Percentiles rank a stretch among this genome's conserved stretches.
Conservation (phyloP, 53 echinoderm and acorn worm species). For the Pentamera pediparva region DNA sequence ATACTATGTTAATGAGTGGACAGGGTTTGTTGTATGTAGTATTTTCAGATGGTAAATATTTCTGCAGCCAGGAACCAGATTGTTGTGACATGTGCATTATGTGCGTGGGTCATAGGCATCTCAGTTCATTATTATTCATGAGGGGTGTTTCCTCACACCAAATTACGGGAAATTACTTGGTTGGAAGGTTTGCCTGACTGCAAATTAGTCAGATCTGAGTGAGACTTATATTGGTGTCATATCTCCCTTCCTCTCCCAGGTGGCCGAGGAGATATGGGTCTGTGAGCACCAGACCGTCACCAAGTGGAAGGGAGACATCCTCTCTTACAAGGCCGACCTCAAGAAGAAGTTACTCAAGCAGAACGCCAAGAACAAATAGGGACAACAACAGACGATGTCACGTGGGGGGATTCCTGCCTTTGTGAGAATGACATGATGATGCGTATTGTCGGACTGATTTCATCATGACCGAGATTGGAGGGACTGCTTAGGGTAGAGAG, state of each 20-base stretch:
- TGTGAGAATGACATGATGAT: too few relatives aligned
- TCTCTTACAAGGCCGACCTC: slow-evolving; percentile 78
- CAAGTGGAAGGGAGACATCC: slow-evolving; percentile 86
- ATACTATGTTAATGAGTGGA: too few relatives aligned
- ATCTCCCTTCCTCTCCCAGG: slow-evolving; percentile 33
- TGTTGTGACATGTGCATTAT: too few relatives aligned
- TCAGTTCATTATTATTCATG: too few relatives aligned
- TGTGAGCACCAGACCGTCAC: slow-evolving; percentile 86
- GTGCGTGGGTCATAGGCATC: background rate
- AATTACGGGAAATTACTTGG: background rate
- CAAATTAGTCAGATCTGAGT: background rate
- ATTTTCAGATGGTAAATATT: too few relatives aligned
- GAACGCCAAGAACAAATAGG: slow-evolving; percentile 36
- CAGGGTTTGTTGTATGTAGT: too few relatives aligned
- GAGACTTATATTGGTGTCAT: background rate
- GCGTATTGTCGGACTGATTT: too few relatives aligned
- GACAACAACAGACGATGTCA: background rate
- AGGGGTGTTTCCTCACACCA: too few relatives aligned
- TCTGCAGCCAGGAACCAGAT: too few relatives aligned
- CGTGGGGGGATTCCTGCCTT: too few relatives aligned
- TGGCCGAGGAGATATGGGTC: slow-evolving; percentile 95
- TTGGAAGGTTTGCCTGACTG: background rate
- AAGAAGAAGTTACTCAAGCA: slow-evolving; percentile 72
- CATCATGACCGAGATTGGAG: too few relatives aligned
- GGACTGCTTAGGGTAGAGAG: too few relatives aligned